phyloP scores from a whole-genome alignment of 1,140 invertebrate species.

The Lordiphosa mommai region DNA sequence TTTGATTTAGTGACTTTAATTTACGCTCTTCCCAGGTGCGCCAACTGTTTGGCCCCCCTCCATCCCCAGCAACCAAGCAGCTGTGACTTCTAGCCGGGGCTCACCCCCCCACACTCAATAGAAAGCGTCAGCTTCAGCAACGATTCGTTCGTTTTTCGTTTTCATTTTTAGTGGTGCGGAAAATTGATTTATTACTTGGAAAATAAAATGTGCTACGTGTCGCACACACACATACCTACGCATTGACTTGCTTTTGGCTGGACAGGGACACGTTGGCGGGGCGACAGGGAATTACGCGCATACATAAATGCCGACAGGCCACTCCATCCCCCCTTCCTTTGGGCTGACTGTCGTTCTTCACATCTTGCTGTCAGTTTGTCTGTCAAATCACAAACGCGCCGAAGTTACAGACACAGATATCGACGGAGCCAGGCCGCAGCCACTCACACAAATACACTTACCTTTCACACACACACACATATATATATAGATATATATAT shows the following conservation, averaged over 20 bases:
- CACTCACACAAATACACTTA: conserved; percentile 18
- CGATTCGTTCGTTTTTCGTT: conserved; percentile 65
- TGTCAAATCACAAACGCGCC: conserved; percentile 73
- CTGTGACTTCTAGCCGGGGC: neutral
- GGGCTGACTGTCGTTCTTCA: conserved; percentile 28
- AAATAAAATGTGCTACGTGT: conserved; percentile 78
- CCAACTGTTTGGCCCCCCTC: conserved; percentile 45
- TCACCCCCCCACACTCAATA: conserved; percentile 44
- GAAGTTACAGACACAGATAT: conserved; percentile 47
- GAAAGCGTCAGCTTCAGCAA: conserved; percentile 55
- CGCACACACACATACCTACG: conserved; percentile 53
- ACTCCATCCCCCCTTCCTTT: neutral
- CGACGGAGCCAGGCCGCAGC: conserved; percentile 25
- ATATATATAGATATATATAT: conserved; percentile 12
- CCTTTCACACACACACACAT: conserved; percentile 7
- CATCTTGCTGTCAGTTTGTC: conserved; percentile 73
- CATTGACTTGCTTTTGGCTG: conserved; percentile 17
- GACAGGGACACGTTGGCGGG: conserved; percentile 1
- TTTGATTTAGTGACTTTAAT: conserved; percentile 79
- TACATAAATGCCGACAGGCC: conserved; percentile 72
- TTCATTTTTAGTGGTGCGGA: conserved; percentile 79
- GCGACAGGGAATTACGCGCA: conserved; percentile 52
- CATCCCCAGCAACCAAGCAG: neutral
- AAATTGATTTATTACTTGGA: conserved; percentile 79
- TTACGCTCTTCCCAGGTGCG: conserved; percentile 75